Evolutionary conservation across 2,797 vertebrate species (phyloP), one percentile per base, ranked within the genome.

Genomic region (Propithecus deckenii): DNA sequence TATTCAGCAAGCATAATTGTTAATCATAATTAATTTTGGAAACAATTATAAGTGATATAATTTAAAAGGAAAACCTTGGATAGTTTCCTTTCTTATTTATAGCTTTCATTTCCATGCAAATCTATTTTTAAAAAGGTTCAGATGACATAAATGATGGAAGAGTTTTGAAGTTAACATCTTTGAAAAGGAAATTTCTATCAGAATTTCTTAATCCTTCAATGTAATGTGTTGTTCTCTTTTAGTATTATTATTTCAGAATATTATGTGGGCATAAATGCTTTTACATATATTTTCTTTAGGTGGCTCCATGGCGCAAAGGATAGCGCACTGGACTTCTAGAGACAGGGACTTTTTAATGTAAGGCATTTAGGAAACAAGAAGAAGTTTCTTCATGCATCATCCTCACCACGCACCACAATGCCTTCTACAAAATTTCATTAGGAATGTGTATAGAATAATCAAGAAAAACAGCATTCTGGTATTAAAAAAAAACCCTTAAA

Each of bases 161-260:
- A 25, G 20, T 59, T 95, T 95, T 92, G 63, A 89, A 89, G 43
- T 75, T 90, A 87, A 41, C 28, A 74, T 92, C 86, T 96, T 96
- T 89, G 25, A 90, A 90, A 91, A 95, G n/a, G 48, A 87, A 93
- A 65, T 81, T 91, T 52, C 25, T 67, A 15, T 61, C n/a, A 92
- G 72, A 94, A 67, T 83, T 94, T 89, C 55, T 65, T 17, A 72
- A 69, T 76, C 25, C 10, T 87, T 83, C 63, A 43, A 0, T 86
- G 15, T 75, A 86, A 6, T 71, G n/a, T 92, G 15, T 80, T 94
- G 6, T 11, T 74, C 9, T 83, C 55, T 79, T 41, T 59, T 84
- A 57, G 23, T 55, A 55, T 55, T 55, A 55, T 23, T 55, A 8
- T 55, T 57, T 57, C 55, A 57, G 9, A 57, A 57, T 57, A 25